Conservation (phyloP, 2,888 invertebrate genomes). For the Polydrusus tereticollis region DNA sequence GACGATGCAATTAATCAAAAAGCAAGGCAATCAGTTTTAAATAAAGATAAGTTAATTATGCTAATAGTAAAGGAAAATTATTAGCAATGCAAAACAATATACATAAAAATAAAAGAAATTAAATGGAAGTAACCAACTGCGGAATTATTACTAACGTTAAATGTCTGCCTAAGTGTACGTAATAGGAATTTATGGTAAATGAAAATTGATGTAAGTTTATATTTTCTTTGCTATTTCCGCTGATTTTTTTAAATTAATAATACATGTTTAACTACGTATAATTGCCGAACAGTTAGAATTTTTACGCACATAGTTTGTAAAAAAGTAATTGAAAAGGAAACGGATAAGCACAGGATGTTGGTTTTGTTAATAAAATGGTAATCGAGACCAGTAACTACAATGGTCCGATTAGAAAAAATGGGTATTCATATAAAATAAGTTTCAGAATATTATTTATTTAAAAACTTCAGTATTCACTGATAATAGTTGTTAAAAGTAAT, state of each 20-base stretch:
- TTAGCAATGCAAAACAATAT: background rate
- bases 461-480: too few species aligned
- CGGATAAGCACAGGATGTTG: too few species aligned
- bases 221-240: slow-evolving; percentile 12
- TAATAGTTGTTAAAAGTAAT: too few species aligned
- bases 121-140: background rate
- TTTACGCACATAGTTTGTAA: background rate
- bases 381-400: too few species aligned
- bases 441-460: too few species aligned
- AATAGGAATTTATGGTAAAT: slow-evolving; percentile 13
- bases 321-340: background rate
- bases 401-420: too few species aligned
- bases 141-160: background rate
- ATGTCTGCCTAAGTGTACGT: slow-evolving; percentile 1
- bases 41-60: slow-evolving; percentile 1
- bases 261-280: background rate
- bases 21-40: background rate
- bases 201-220: slow-evolving; percentile 11
- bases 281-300: background rate
- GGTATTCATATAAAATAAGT: too few species aligned
- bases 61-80: background rate
- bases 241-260: background rate
- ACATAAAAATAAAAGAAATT: slow-evolving; percentile 8
- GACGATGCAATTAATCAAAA: slow-evolving; percentile 2
- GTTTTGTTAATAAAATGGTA: too few species aligned